A percentile compares a stretch with the other conserved stretches of the same genome.
Conservation (phyloP, 2,888 invertebrate genomes). For the Amitus sp. region DNA sequence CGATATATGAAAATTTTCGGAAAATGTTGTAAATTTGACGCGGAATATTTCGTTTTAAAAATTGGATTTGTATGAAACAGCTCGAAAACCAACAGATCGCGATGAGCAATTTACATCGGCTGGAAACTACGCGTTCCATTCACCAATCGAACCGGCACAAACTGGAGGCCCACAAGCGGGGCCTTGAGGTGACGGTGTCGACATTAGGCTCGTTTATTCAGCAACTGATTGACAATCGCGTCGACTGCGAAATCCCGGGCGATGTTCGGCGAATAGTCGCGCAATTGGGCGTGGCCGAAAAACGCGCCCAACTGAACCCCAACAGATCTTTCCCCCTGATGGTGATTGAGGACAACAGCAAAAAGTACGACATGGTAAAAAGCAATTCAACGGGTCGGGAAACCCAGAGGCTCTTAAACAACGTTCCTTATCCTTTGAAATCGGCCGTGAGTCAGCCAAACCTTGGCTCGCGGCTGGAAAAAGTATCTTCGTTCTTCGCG, state of each 20-base stretch:
- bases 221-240: slow-evolving; percentile 72
- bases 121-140: slow-evolving; percentile 74
- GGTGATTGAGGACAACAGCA: slow-evolving; percentile 68
- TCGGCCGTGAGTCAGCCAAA: slow-evolving; percentile 65
- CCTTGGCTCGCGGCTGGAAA: slow-evolving; percentile 60
- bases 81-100: too few relatives aligned
- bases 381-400: slow-evolving; percentile 60
- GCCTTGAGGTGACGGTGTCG: slow-evolving; percentile 78
- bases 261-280: slow-evolving; percentile 81
- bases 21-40: too few relatives aligned
- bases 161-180: slow-evolving; percentile 78
- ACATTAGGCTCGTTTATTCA: slow-evolving; percentile 80
- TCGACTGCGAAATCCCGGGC: slow-evolving; percentile 76
- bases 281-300: slow-evolving; percentile 69
- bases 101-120: slow-evolving; percentile 70
- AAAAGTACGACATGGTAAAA: slow-evolving; percentile 57
- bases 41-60: too few relatives aligned
- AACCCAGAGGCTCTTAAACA: slow-evolving; percentile 52
- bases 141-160: slow-evolving; percentile 73
- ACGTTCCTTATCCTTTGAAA: slow-evolving; percentile 62
- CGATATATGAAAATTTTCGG: too few relatives aligned
- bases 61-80: too few relatives aligned
- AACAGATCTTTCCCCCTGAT: slow-evolving; percentile 65
- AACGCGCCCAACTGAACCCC: slow-evolving; percentile 58
- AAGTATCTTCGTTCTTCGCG: slow-evolving; percentile 71